phyloP scores from a whole-genome alignment of 2,113 vertebrate species.

The Nothoprocta pentlandii region DNA sequence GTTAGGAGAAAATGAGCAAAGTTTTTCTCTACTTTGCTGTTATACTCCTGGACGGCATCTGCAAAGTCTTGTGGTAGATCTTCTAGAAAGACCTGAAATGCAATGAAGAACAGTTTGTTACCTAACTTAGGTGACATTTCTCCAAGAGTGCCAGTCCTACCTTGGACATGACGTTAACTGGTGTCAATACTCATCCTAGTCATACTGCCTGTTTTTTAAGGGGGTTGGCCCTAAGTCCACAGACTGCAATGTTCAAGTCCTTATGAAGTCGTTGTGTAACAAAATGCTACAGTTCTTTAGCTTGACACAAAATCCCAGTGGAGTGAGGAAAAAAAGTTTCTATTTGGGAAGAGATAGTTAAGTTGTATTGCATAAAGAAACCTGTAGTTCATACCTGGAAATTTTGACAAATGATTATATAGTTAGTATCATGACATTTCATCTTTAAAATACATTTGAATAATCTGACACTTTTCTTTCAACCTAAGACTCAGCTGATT shows the following conservation, averaged over 20 bases:
- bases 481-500: not conserved
- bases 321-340: not conserved
- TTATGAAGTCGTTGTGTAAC: not conserved
- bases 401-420: not conserved
- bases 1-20: constrained; percentile 66
- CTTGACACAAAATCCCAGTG: not conserved
- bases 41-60: constrained; percentile 49
- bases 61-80: constrained; percentile 66
- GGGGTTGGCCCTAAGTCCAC: not conserved
- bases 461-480: not conserved
- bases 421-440: not conserved
- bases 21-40: constrained; percentile 33
- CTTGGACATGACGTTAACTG: too few species aligned
- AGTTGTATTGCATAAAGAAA: not conserved
- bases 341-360: not conserved
- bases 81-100: constrained; percentile 59
- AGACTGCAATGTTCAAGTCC: not conserved
- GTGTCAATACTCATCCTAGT: too few species aligned
- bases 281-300: not conserved
- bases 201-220: not conserved
- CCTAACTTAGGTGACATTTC: not conserved
- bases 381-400: not conserved
- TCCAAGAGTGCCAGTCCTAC: not conserved
- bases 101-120: not conserved
- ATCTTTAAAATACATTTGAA: not conserved